A percentile compares a stretch with the other conserved stretches of the same genome.
phyloP scores from a whole-genome alignment of 2,113 vertebrate genomes.

The Semnornis frantzii region DNA sequence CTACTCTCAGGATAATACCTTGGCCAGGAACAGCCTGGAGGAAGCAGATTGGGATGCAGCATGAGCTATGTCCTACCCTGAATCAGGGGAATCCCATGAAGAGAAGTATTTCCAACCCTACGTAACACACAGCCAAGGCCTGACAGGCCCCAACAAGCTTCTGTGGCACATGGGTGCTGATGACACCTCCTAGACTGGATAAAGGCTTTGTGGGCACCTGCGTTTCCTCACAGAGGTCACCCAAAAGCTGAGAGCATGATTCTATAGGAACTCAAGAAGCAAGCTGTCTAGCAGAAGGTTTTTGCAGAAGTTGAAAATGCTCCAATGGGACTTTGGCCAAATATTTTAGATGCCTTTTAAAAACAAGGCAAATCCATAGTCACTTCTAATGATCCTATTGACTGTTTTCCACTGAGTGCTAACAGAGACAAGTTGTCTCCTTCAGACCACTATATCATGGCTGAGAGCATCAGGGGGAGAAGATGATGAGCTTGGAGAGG shows the following conservation, averaged over 20 bases:
- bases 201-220: not conserved
- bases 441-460: conserved; percentile 27
- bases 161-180: not conserved
- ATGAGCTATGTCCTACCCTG: not conserved
- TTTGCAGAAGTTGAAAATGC: not conserved
- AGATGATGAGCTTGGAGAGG: conserved; percentile 35
- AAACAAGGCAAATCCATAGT: conserved; percentile 3
- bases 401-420: not conserved
- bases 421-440: conserved; percentile 51
- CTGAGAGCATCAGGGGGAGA: conserved; percentile 51
- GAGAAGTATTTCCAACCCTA: not conserved
- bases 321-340: conserved; percentile 11
- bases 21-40: not conserved
- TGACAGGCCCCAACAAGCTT: fast-evolving
- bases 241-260: not conserved
- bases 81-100: not conserved
- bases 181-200: not conserved
- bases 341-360: conserved; percentile 23
- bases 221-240: not conserved
- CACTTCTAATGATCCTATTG: not conserved
- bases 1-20: not conserved
- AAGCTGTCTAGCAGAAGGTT: not conserved
- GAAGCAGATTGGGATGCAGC: not conserved
- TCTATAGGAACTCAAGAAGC: not conserved
- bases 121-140: not conserved